A percentile compares a stretch with the other conserved stretches of the same genome.
Conservation (phyloP, 2,888 invertebrate genomes). For the Chrysopilus asiliformis region DNA sequence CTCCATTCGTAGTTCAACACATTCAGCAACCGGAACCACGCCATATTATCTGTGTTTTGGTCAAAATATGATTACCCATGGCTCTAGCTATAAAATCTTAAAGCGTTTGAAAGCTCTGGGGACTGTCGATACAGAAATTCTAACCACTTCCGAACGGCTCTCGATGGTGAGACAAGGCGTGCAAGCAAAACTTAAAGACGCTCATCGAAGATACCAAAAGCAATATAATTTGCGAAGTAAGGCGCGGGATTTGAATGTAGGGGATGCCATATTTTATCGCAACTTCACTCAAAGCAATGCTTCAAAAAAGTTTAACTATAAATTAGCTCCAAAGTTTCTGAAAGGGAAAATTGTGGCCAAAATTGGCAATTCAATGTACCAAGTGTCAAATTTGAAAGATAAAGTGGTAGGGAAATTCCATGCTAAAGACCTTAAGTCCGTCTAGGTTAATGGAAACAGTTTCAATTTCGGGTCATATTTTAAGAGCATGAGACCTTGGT, state of each 20-base stretch:
- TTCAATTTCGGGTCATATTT: no score
- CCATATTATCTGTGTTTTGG: constrained; percentile 19
- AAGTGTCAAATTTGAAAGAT: no score
- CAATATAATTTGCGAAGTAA: not conserved
- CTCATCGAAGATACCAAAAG: not conserved
- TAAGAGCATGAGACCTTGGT: no score
- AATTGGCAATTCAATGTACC: no score
- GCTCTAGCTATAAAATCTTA: constrained; percentile 4
- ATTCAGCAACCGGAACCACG: constrained; percentile 18
- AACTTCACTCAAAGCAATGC: constrained; percentile 5
- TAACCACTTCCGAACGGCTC: not conserved
- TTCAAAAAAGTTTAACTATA: not conserved
- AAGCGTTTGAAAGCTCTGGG: not conserved
- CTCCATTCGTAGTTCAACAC: constrained; percentile 20
- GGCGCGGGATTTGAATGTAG: not conserved
- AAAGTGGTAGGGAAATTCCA: no score
- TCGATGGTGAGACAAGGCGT: not conserved
- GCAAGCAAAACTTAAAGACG: not conserved
- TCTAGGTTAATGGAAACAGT: no score
- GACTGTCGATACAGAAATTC: no score
- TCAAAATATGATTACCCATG: constrained; percentile 14
- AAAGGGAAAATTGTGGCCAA: no score
- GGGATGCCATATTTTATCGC: not conserved
- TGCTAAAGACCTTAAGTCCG: no score
- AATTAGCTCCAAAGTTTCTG: not conserved